Conservation (phyloP, 2,888 invertebrate species). For the Drosophila prostipennis region DNA sequence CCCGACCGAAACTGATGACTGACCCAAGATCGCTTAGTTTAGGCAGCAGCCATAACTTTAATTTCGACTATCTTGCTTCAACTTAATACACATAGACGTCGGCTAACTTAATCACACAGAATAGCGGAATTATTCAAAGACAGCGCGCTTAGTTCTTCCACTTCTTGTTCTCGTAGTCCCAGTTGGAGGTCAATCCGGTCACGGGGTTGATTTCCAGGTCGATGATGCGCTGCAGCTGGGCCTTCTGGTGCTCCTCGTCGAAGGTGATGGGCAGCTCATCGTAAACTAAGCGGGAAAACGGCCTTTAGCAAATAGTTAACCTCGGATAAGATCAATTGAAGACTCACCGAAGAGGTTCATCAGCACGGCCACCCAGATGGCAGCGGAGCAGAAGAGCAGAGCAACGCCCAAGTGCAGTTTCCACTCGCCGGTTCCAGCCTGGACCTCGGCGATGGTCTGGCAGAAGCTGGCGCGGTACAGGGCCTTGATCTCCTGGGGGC, state of each 20-base stretch:
- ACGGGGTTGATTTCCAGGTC: constrained; percentile 92
- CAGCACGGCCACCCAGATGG: constrained; percentile 77
- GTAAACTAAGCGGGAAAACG: constrained; percentile 84
- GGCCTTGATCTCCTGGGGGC: constrained; percentile 95
- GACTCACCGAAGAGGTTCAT: constrained; percentile 82
- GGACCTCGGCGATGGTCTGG: constrained; percentile 96
- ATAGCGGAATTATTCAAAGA: constrained; percentile 30
- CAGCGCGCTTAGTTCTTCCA: constrained; percentile 89
- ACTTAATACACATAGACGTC: constrained; percentile 67
- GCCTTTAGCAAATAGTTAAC: neutral
- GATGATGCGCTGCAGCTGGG: constrained; percentile 92
- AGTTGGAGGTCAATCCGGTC: constrained; percentile 92
- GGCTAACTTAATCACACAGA: constrained; percentile 55
- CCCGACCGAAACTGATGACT: neutral
- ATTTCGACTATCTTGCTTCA: constrained; percentile 70
- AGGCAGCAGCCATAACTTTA: constrained; percentile 64
- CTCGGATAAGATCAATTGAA: accelerated
- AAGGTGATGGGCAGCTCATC: constrained; percentile 89
- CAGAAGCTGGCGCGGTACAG: constrained; percentile 97
- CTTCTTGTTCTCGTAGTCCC: constrained; percentile 95
- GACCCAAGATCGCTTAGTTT: constrained; percentile 25
- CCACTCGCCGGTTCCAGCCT: constrained; percentile 85
- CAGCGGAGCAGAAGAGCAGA: constrained; percentile 69
- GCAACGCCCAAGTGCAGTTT: constrained; percentile 86
- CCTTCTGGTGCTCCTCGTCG: constrained; percentile 90